Conservation (phyloP, 2,797 vertebrate species). For the Sarcophilus harrisii region DNA sequence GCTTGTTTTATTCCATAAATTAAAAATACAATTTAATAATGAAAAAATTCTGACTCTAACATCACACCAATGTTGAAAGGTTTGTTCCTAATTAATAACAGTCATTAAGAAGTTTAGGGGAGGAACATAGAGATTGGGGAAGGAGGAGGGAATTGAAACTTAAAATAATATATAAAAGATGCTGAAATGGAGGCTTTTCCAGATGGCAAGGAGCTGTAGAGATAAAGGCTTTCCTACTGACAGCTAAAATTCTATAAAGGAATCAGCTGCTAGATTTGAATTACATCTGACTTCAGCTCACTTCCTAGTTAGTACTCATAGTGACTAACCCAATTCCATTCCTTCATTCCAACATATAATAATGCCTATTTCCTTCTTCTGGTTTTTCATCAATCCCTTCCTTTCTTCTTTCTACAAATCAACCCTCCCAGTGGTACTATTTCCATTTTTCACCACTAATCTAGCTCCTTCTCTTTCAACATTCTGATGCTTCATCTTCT, state of each 20-base stretch:
- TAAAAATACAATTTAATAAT: neutral
- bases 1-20: neutral
- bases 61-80: neutral
- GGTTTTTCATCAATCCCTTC: neutral
- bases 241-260: neutral
- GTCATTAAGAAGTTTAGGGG: neutral
- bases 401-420: slow-evolving; percentile 40
- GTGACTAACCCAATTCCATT: neutral
- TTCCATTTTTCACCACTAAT: slow-evolving; percentile 39
- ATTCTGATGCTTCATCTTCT: slow-evolving; percentile 61
- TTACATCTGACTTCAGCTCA: neutral
- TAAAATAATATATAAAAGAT: slow-evolving; percentile 2
- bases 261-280: neutral
- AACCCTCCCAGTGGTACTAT: neutral
- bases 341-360: neutral
- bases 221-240: slow-evolving; percentile 16
- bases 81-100: neutral
- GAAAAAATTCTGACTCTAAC: neutral
- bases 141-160: slow-evolving; percentile 25
- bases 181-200: neutral
- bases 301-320: neutral
- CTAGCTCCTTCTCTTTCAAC: slow-evolving; percentile 57
- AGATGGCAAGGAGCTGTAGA: neutral
- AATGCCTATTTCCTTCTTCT: neutral
- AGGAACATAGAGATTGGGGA: neutral